phyloP scores from a whole-genome alignment of 1,140 invertebrate genomes.

The Cyclargus thomasi region DNA sequence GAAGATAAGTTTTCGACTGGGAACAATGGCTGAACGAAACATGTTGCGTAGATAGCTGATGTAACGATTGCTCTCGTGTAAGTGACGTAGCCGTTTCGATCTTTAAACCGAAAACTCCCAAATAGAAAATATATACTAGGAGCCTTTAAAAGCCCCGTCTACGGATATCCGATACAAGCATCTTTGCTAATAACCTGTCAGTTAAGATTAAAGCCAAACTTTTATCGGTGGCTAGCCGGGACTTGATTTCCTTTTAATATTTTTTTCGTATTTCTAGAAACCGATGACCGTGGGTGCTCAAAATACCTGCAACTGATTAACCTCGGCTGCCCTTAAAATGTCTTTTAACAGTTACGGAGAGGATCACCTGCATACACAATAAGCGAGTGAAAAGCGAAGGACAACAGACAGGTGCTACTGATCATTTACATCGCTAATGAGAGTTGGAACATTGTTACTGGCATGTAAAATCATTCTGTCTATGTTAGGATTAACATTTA shows the following conservation, averaged over 20 bases:
- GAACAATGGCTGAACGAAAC: neutral
- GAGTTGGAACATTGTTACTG: neutral
- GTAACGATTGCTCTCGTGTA: neutral
- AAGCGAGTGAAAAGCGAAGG: conserved; percentile 53
- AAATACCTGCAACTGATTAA: conserved; percentile 42
- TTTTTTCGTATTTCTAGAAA: neutral
- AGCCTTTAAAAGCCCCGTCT: neutral
- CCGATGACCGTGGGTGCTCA: conserved; percentile 17
- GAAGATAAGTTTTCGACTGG: conserved; percentile 2
- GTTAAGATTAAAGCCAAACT: neutral
- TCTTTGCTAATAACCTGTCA: neutral
- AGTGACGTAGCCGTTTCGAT: neutral
- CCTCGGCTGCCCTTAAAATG: conserved; percentile 41
- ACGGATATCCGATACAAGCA: neutral
- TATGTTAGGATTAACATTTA: too few relatives aligned
- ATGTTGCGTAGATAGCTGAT: neutral
- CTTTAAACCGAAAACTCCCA: too few relatives aligned
- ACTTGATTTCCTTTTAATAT: neutral
- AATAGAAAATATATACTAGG: neutral
- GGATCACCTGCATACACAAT: conserved; percentile 54
- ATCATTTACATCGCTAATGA: conserved; percentile 21
- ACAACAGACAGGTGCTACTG: conserved; percentile 30
- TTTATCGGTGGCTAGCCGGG: neutral
- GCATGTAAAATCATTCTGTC: neutral
- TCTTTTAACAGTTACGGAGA: conserved; percentile 41